These are phyloP conservation scores for Epistrophella euchroma DNA, from an alignment of 2,888 invertebrate species.

Conservation along the genomic window DNA sequence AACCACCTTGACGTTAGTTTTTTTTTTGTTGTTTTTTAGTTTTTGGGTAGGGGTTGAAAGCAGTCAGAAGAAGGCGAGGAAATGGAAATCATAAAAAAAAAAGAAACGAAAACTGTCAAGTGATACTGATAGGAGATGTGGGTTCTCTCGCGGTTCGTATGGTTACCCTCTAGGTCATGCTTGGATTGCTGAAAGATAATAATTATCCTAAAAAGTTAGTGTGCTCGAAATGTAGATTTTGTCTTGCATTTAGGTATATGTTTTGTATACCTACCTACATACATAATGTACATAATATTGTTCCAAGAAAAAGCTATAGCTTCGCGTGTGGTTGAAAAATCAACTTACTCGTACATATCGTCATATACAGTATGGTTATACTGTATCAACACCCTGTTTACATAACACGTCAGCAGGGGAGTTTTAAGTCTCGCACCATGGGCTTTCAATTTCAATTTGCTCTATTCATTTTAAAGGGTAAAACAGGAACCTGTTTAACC, in stretches of 20 bases:
- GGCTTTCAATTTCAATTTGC: slow-evolving; percentile 32
- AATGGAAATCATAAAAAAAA: slow-evolving; percentile 15
- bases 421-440: background rate
- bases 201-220: slow-evolving; percentile 36
- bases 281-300: no score
- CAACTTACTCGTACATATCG: slow-evolving; percentile 34
- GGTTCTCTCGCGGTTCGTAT: background rate
- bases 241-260: background rate
- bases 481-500: slow-evolving; percentile 24
- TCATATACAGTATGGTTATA: slow-evolving; percentile 1
- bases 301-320: slow-evolving; percentile 17
- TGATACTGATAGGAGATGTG: background rate
- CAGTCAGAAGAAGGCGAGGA: background rate
- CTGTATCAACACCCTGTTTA: slow-evolving; percentile 23
- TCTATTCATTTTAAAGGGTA: slow-evolving; percentile 24
- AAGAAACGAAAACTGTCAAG: background rate
- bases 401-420: slow-evolving; percentile 16
- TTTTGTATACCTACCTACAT: no score
- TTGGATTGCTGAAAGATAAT: slow-evolving; percentile 2
- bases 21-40: slow-evolving; percentile 5
- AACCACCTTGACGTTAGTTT: slow-evolving; percentile 40
- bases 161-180: background rate
- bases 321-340: slow-evolving; percentile 53
- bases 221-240: slow-evolving; percentile 29
- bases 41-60: background rate